Evolutionary conservation across 2,113 vertebrate genomes (phyloP).

Genomic region (Odocoileus virginianus): DNA sequence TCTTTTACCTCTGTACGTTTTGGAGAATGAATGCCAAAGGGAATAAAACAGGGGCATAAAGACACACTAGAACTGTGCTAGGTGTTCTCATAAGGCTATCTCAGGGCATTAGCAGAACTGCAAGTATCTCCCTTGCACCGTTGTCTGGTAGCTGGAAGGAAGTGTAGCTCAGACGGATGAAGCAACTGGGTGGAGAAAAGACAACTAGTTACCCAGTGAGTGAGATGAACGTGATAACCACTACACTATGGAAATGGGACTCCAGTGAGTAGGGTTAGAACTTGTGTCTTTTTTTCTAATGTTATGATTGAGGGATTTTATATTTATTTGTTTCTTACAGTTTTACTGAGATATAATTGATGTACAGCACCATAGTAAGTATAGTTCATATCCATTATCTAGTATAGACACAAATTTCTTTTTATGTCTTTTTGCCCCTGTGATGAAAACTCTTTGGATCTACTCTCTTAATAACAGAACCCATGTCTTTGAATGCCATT

Average conservation of each 20-base stretch:
- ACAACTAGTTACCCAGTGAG: not conserved
- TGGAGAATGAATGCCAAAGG: not conserved
- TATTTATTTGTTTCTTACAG: not conserved
- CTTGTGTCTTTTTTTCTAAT: not conserved
- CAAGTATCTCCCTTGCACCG: not conserved
- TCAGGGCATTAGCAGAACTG: not conserved
- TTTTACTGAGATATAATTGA: not conserved
- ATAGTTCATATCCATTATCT: not conserved
- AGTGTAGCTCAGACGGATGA: not conserved
- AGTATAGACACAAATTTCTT: not conserved
- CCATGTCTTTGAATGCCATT: not conserved
- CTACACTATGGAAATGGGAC: not conserved
- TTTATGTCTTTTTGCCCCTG: not conserved
- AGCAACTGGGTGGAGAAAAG: not conserved
- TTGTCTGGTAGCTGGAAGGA: not conserved
- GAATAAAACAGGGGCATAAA: not conserved
- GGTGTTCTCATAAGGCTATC: not conserved
- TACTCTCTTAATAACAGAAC: not conserved
- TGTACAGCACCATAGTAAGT: not conserved
- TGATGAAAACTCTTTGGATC: not conserved
- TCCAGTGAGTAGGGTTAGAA: not conserved
- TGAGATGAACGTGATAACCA: not conserved
- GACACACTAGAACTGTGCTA: not conserved
- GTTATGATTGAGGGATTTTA: not conserved
- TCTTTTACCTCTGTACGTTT: not conserved